Evolutionary conservation across 2,797 vertebrate species (phyloP), one percentile per base, ranked within the genome.

Genomic region (Macropodus opercularis): DNA sequence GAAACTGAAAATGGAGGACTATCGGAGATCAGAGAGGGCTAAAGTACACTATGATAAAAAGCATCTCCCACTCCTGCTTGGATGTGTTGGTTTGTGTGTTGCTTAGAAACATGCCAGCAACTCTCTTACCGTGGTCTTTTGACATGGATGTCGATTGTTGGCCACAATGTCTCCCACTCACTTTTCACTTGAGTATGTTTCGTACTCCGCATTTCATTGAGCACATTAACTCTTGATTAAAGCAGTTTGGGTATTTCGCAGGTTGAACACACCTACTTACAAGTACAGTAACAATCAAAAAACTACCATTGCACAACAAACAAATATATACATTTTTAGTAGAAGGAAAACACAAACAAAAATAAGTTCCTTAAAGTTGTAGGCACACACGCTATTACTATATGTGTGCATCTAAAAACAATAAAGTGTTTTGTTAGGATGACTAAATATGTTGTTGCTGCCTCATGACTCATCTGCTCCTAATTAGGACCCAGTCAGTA

Each of bases 51-150:
- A 44, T 32, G 38, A 66, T 13, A 61, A 68, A 71, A 72, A 60
- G 46, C 32, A 52, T 81, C 72, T 72, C 67, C 74, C 69, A 75
- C 82, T 81, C 66, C 62, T 69, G 58, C 52, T 44, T 29, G 48
- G n/a, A 77, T 77, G 47, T 63, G 44, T 64, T 44, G 56, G 48
- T 74, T 64, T 75, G 73, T 72, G 78, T 80, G 81, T 84, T 84
- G 83, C 87, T 84, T 86, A 80, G 85, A 77, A 88, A 87, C 82
- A 71, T 75, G 44, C 44, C 52, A 51, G 72, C 49, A 75, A 63
- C 48, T 81, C 66, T 75, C 77, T 77, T 50, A 71, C 64, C 48
- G 18, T 50, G 58, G 60, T 78, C 57, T 65, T 79, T 82, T 81
- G 66, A 89, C 10, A 65, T 75, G 23, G 43, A 79, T 73, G 63